Evolutionary conservation across 92 coral and sea anemone species (phyloP).

Genomic region (Siderastrea siderea): DNA sequence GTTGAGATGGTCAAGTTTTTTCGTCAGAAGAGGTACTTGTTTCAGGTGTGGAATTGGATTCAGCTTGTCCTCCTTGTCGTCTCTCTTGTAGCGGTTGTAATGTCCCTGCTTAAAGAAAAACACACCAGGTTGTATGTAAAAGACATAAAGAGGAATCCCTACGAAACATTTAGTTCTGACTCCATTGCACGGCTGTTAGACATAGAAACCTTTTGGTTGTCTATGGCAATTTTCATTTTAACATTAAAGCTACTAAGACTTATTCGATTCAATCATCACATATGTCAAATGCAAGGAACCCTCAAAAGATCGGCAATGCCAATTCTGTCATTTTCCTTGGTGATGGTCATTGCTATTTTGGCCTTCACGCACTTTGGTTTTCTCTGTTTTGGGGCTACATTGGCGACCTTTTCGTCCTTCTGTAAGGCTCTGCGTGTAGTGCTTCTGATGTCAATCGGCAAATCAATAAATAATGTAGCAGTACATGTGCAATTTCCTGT

Average conservation of each 20-base stretch:
- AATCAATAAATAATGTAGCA: too few species aligned
- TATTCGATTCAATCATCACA: too few species aligned
- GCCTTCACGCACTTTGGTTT: conserved; percentile 66
- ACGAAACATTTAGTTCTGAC: conserved; percentile 28
- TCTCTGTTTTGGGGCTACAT: conserved; percentile 69
- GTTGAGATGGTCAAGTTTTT: conserved; percentile 18
- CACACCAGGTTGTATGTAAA: too few species aligned
- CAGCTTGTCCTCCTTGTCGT: conserved; percentile 64
- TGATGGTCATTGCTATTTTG: conserved; percentile 41
- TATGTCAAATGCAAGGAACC: conserved; percentile 62
- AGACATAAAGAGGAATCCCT: too few species aligned
- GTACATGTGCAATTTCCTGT: too few species aligned
- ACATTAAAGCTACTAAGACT: too few species aligned
- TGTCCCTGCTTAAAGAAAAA: too few species aligned
- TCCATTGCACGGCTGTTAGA: conserved; percentile 78
- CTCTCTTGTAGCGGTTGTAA: too few species aligned
- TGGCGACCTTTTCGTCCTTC: conserved; percentile 72
- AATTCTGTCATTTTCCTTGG: conserved; percentile 72
- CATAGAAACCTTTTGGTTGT: conserved; percentile 66
- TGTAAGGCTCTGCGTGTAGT: conserved; percentile 64
- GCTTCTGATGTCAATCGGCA: not conserved
- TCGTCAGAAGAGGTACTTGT: conserved; percentile 67
- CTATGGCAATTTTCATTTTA: not conserved
- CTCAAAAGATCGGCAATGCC: conserved; percentile 59
- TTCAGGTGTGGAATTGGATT: conserved; percentile 84